phyloP scores from a whole-genome alignment of 2,888 invertebrate genomes.

The Trichacis sp. region DNA sequence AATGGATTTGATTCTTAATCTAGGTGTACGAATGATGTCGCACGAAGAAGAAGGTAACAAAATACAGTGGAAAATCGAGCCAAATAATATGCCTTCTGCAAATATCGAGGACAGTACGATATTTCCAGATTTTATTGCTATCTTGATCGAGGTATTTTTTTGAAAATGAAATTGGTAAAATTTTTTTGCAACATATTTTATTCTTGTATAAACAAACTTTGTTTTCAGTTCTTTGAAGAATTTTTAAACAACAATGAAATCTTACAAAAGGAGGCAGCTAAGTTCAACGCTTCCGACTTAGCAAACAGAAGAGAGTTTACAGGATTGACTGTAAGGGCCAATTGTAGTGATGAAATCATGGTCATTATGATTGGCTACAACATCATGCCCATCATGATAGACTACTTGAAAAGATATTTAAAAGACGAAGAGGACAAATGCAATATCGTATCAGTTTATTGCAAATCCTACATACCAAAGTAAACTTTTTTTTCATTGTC shows the following conservation, averaged over 20 bases:
- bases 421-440: slow-evolving; percentile 55
- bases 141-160: slow-evolving; percentile 60
- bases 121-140: slow-evolving; percentile 63
- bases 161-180: slow-evolving; percentile 17
- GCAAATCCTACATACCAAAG: slow-evolving; percentile 48
- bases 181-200: slow-evolving; percentile 26
- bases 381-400: slow-evolving; percentile 56
- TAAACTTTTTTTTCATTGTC: slow-evolving; percentile 19
- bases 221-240: slow-evolving; percentile 44
- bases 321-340: slow-evolving; percentile 58
- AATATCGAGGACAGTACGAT: slow-evolving; percentile 52
- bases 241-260: slow-evolving; percentile 50
- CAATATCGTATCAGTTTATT: slow-evolving; percentile 63
- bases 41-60: slow-evolving; percentile 13
- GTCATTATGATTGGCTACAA: slow-evolving; percentile 62
- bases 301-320: slow-evolving; percentile 25
- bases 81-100: slow-evolving; percentile 51
- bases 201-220: neutral
- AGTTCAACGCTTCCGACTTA: slow-evolving; percentile 8
- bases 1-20: too few species aligned
- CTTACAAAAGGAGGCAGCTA: slow-evolving; percentile 40
- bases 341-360: slow-evolving; percentile 61
- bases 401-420: slow-evolving; percentile 58
- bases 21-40: slow-evolving; percentile 20
- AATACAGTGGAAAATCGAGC: neutral